Conservation (phyloP, 2,888 invertebrate genomes). For the Hybos culiciformis region DNA sequence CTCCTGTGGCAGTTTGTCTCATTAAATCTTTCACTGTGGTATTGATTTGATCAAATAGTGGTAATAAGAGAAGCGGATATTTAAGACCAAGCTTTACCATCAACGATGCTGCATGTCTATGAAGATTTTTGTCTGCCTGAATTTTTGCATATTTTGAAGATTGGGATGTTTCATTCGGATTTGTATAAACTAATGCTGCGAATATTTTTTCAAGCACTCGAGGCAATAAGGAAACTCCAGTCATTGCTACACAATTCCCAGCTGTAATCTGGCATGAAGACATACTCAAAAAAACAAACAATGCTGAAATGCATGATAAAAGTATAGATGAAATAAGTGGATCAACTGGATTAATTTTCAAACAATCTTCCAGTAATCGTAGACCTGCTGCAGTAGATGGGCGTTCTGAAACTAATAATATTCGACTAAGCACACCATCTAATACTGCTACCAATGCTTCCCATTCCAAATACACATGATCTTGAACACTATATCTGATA, state of each 20-base stretch:
- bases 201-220: conserved; percentile 82
- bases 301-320: conserved; percentile 81
- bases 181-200: conserved; percentile 61
- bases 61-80: conserved; percentile 71
- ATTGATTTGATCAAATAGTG: conserved; percentile 75
- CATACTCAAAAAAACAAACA: conserved; percentile 83
- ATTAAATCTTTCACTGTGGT: conserved; percentile 58
- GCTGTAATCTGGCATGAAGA: conserved; percentile 63
- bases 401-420: conserved; percentile 57
- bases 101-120: conserved; percentile 77
- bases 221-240: conserved; percentile 53
- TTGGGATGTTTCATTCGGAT: conserved; percentile 42
- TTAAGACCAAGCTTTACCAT: conserved; percentile 82
- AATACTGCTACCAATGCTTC: conserved; percentile 62
- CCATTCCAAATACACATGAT: conserved; percentile 70
- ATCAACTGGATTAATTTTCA: conserved; percentile 60
- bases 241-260: conserved; percentile 45
- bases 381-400: conserved; percentile 64
- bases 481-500: conserved; percentile 36
- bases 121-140: conserved; percentile 66
- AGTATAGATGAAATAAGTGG: conserved; percentile 69
- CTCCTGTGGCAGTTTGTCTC: conserved; percentile 40
- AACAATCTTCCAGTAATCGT: conserved; percentile 61
- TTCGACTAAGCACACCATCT: conserved; percentile 70
- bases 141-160: conserved; percentile 45